Base-by-base conservation (phyloP, 2,888 invertebrate species). In the Pseudococcus viburni region DNA sequence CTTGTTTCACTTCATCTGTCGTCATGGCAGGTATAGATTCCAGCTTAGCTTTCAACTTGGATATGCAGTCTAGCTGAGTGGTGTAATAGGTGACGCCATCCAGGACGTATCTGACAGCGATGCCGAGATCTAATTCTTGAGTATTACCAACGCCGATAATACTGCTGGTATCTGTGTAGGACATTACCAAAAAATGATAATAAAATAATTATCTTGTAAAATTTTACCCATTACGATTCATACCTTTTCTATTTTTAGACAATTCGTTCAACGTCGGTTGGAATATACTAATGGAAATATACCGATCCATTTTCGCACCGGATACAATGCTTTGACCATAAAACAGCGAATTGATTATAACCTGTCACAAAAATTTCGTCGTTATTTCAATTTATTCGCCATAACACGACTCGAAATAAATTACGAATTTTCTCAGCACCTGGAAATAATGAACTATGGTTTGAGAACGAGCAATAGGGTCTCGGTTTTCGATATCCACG, bases 1-100 rank as follows among this genome's bases (percentile, higher is more conserved):
- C 84, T 64, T 84, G 88, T 84, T 88, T 88, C 6, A 88, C 51
- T 85, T 88, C 88, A 33, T 88, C 88, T 12, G 85, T 85, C 9
- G 85, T 90, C 90, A 91, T 90, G 84, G 92, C 91, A 89, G 93
- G 91, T 6, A 94, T 91, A 89, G 93, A 93, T 33, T 91, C 91
- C 77, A 93, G 91, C 90, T 93, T 93, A 48, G 93, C 91, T 33
- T 91, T 90, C 39, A 94, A 90, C 89, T 93, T 92, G 89, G 93
- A 93, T 51, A 93, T 92, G 5, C 93, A 92, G 1, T 91, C 90
- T 89, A 92, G 92, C 90, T 93, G 93, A 89, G 93, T 92, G 89
- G 93, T 93, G 90, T 93, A 93, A 90, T 93, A 93, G 89, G 92
- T 92, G 0, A 94, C 93, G 4, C 93, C 92, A 86, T 92, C 93